These are phyloP conservation scores for Lamellibrachia satsuma DNA, from an alignment of 2,888 invertebrate genomes.

Conservation along the genomic window DNA sequence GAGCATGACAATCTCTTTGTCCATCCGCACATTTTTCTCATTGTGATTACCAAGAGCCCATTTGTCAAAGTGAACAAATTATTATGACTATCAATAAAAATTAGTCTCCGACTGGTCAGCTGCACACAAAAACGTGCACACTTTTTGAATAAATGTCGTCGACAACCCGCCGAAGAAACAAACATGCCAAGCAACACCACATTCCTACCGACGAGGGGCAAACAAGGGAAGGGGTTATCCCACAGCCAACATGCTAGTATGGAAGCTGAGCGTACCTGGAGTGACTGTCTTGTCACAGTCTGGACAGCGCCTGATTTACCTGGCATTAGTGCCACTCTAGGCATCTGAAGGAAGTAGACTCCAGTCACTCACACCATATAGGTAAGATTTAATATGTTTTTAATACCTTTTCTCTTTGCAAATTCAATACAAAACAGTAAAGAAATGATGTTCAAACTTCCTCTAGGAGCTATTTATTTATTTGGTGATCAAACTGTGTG, in stretches of 20 bases:
- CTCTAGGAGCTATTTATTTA: too few relatives aligned
- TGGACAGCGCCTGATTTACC: conserved; percentile 47
- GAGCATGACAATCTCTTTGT: too few relatives aligned
- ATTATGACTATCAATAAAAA: background rate
- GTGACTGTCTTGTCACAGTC: conserved; percentile 45
- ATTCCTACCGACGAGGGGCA: background rate
- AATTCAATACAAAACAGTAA: too few relatives aligned
- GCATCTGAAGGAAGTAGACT: conserved; percentile 57
- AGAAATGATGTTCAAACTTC: too few relatives aligned
- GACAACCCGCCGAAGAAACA: background rate
- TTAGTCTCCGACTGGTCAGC: background rate
- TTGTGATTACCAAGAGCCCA: too few relatives aligned
- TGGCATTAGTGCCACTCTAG: conserved; percentile 70
- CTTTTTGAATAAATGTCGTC: background rate
- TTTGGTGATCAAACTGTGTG: too few relatives aligned
- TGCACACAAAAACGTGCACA: background rate
- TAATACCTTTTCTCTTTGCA: too few relatives aligned
- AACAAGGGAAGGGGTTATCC: background rate
- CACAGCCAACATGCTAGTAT: background rate
- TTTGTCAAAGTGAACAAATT: background rate
- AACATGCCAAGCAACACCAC: background rate
- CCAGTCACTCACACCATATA: too few relatives aligned
- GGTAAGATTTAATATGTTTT: too few relatives aligned
- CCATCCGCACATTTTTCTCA: too few relatives aligned
- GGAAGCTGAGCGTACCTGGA: conserved; percentile 44